These are phyloP conservation scores for Prostheceraeus crozeri DNA, from an alignment of 2,888 invertebrate species.

Conservation along the genomic window DNA sequence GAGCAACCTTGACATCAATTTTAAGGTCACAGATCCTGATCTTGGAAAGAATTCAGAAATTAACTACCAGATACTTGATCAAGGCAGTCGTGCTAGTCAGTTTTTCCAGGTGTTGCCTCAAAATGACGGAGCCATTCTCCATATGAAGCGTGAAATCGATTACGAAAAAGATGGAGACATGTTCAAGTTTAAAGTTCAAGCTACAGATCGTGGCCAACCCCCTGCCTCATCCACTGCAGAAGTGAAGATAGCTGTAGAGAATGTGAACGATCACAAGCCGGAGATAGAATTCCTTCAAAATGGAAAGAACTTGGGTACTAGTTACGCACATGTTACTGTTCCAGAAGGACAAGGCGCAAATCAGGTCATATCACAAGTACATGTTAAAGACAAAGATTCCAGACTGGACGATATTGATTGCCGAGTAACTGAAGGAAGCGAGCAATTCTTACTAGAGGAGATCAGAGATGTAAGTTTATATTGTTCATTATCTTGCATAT, in stretches of 20 bases:
- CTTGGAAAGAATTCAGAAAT: conserved; percentile 4
- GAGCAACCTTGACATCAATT: background rate
- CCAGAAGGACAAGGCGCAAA: background rate
- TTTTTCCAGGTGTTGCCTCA: background rate
- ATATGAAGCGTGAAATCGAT: conserved; percentile 3
- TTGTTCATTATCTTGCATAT: no score
- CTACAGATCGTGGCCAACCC: background rate
- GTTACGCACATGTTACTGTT: background rate
- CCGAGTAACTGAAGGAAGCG: background rate
- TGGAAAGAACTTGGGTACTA: conserved; percentile 18
- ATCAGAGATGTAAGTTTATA: no score
- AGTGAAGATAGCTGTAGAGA: conserved; percentile 11
- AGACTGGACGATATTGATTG: conserved; percentile 22
- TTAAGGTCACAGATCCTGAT: conserved; percentile 1
- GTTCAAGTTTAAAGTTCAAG: conserved; percentile 15
- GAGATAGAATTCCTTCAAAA: background rate
- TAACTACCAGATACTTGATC: background rate
- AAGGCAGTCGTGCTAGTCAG: background rate
- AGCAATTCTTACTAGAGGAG: conserved; percentile 21
- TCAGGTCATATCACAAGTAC: background rate
- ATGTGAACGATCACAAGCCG: conserved; percentile 18
- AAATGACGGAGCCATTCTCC: background rate
- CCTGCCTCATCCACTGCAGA: background rate
- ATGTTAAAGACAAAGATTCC: conserved; percentile 11
- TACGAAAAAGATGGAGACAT: conserved; percentile 14